Evolutionary conservation across 1,140 invertebrate genomes (phyloP), one percentile per base, ranked within the genome.

Genomic region (Schmidtea mediterranea): DNA sequence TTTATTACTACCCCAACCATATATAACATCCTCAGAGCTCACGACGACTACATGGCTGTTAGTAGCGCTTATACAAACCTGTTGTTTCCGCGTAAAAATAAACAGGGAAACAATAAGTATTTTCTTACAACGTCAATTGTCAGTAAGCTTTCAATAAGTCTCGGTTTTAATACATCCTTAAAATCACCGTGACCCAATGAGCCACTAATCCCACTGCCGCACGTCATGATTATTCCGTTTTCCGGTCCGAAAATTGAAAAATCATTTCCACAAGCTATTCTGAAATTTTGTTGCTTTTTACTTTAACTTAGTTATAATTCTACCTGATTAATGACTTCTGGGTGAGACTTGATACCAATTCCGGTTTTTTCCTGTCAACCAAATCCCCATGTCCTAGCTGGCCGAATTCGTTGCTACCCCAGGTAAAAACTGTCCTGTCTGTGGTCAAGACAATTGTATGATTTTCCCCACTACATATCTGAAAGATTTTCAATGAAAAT

Each of bases 141-240:
- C 1, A 72, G 55, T 26, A 67, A 53, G 9, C 60, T 59, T 63
- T 71, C 73, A 47, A 80, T 71, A 2, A 77, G 56, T 57, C 73
- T 73, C 16, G 78, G 78, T 55, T 62, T 70, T 15, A 69, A 59
- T 26, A 62, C 63, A 57, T 67, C 68, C 24, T 67, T 67, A 60
- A 69, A 73, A 52, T 76, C 71, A 0, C 72, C 73, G 59, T 77
- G 75, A n/a, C 77, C 78, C 5, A 78, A 59, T 54, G 72, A 74
- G 36, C 74, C 73, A 50, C 64, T 65, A 2, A 66, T 60, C 19
- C 75, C 75, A 62, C 74, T 71, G 1, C 78, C 78, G 62, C 76
- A 78, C 38, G 74, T 75, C 57, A 78, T 68, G 0, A 78, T 60
- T 32, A 76, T 72, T 13, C 78, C 78, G 51, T 73, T 72, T 53